phyloP scores from a whole-genome alignment of 2,888 invertebrate genomes.

The Acleris emargana region DNA sequence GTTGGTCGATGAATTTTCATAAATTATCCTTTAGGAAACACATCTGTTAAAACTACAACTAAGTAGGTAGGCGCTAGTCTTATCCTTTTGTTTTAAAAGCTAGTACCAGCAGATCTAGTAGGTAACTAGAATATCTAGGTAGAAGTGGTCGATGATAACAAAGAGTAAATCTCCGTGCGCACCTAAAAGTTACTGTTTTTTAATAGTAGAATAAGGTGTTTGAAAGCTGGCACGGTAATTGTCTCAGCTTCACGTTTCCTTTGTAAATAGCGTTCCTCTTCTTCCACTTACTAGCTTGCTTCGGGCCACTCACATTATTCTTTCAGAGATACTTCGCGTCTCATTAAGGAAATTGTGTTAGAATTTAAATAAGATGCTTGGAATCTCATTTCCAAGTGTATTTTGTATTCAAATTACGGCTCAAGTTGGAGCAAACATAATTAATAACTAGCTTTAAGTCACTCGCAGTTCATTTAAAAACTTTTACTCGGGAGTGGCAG shows the following conservation, averaged over 20 bases:
- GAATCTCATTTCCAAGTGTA: constrained; percentile 55
- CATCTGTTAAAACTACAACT: too few species aligned
- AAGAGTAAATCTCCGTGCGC: background rate
- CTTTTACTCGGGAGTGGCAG: background rate
- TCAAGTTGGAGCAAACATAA: constrained; percentile 12
- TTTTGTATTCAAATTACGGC: constrained; percentile 46
- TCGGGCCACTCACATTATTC: constrained; percentile 60
- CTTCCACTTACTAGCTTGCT: constrained; percentile 44
- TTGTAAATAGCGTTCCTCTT: constrained; percentile 28
- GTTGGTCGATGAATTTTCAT: too few species aligned
- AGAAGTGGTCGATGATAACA: too few species aligned
- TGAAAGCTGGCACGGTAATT: constrained; percentile 11
- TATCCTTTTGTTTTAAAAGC: too few species aligned
- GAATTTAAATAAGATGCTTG: constrained; percentile 60
- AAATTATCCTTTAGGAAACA: too few species aligned
- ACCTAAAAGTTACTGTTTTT: background rate
- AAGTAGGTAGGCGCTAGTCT: too few species aligned
- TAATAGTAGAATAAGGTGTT: constrained; percentile 1
- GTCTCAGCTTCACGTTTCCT: constrained; percentile 25
- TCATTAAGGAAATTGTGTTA: constrained; percentile 73
- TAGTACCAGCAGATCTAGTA: too few species aligned
- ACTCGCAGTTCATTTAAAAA: background rate
- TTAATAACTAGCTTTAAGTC: constrained; percentile 17
- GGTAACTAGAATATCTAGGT: too few species aligned
- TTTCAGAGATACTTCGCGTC: constrained; percentile 62